Percentiles rank a stretch among this genome's conserved stretches.
Evolutionary conservation across 64 coral and sea anemone genomes (phyloP).

Genomic region (Stichodactyla helianthus): DNA sequence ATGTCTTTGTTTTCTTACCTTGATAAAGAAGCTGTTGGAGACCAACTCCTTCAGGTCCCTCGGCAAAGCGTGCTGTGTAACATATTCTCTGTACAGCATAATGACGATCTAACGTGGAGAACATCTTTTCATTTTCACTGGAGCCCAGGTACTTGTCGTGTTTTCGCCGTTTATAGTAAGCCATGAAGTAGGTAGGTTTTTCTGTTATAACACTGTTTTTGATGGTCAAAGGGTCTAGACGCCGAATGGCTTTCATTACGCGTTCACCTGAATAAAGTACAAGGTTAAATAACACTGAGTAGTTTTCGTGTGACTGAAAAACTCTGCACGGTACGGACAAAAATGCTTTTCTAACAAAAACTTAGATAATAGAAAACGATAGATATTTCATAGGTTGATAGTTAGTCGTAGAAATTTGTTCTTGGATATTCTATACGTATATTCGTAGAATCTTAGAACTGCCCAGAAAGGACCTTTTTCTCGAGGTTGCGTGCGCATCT

Average conservation of each 20-base stretch:
- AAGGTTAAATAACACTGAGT: neutral
- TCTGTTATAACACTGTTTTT: conserved; percentile 49
- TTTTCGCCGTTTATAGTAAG: conserved; percentile 61
- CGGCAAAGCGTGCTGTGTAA: conserved; percentile 58
- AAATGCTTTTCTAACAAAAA: too few species aligned
- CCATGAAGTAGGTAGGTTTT: conserved; percentile 75
- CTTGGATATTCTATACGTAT: too few species aligned
- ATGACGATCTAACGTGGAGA: conserved; percentile 68
- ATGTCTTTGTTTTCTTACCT: neutral
- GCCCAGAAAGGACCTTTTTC: too few species aligned
- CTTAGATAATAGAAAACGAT: too few species aligned
- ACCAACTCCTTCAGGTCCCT: conserved; percentile 74
- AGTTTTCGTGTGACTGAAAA: neutral
- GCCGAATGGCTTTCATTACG: conserved; percentile 12
- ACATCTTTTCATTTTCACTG: conserved; percentile 58
- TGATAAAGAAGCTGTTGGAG: conserved; percentile 66
- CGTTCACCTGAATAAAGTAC: neutral
- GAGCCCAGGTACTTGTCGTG: conserved; percentile 47
- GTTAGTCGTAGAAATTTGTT: too few species aligned
- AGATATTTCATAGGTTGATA: too few species aligned
- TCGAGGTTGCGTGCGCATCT: too few species aligned
- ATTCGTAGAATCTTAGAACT: too few species aligned
- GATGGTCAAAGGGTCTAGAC: conserved; percentile 51
- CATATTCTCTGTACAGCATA: conserved; percentile 75
- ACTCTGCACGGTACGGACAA: neutral